Conservation (phyloP, 2,888 invertebrate species). For the Boloria selene region DNA sequence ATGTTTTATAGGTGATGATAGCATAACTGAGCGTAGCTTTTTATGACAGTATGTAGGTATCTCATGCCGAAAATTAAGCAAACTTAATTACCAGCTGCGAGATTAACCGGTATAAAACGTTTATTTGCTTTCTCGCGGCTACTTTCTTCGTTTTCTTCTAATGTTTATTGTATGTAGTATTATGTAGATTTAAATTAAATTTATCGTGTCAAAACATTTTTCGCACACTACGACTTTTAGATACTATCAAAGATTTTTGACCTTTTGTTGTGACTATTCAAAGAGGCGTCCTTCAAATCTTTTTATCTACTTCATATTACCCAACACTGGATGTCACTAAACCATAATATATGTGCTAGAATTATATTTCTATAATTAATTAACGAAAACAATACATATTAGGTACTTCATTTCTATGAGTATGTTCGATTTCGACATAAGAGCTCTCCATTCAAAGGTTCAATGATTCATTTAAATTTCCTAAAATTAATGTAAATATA, state of each 20-base stretch:
- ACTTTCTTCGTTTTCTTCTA: constrained; percentile 25
- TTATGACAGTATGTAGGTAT: constrained; percentile 23
- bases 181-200: neutral
- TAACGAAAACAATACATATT: no score
- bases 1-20: constrained; percentile 56
- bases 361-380: no score
- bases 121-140: constrained; percentile 30
- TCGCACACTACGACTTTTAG: constrained; percentile 8
- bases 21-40: constrained; percentile 28
- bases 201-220: neutral
- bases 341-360: neutral
- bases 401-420: no score
- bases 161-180: constrained; percentile 5
- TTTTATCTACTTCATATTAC: constrained; percentile 9
- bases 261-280: constrained; percentile 21
- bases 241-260: constrained; percentile 18
- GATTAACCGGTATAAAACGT: constrained; percentile 23
- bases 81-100: constrained; percentile 35
- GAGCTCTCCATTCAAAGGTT: no score
- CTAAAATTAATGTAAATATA: no score
- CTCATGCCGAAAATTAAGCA: constrained; percentile 32
- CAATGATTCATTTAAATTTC: no score
- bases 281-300: constrained; percentile 8
- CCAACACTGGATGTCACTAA: neutral
- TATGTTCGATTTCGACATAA: no score